Percentiles rank a stretch among this genome's conserved stretches.
Conservation (phyloP, 2,797 vertebrate genomes). For the Cynopterus sphinx region DNA sequence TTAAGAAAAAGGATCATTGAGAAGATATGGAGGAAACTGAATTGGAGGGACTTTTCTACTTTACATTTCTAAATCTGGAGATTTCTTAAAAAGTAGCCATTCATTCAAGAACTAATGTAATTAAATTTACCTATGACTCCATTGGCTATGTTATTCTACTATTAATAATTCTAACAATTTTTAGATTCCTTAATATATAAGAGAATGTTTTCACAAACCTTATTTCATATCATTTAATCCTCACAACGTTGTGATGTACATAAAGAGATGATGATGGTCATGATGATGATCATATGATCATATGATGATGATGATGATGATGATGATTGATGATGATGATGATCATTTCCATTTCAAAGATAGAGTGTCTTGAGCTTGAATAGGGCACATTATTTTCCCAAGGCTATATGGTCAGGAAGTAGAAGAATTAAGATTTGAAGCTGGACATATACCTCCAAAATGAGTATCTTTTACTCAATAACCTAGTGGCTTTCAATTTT, state of each 20-base stretch:
- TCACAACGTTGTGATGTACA: background rate
- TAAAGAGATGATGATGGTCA: background rate
- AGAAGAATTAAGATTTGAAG: background rate
- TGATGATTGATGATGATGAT: too few relatives aligned
- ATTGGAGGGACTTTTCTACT: background rate
- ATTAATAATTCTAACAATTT: background rate
- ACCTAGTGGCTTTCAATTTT: background rate
- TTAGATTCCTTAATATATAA: background rate
- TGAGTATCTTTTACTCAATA: background rate
- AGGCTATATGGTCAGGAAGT: background rate
- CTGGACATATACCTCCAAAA: background rate
- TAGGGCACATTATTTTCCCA: background rate
- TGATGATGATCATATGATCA: background rate
- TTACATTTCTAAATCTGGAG: background rate
- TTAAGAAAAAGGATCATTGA: background rate
- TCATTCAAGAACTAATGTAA: background rate
- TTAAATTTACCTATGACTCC: background rate
- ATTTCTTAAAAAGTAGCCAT: background rate
- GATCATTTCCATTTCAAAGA: background rate
- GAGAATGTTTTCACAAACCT: background rate
- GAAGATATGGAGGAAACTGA: background rate
- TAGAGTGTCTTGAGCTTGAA: background rate
- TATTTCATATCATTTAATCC: background rate
- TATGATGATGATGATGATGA: too few relatives aligned
- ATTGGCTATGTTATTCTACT: background rate